Evolutionary conservation across 2,113 vertebrate genomes (phyloP).

Genomic region (Actinemys pallida): DNA sequence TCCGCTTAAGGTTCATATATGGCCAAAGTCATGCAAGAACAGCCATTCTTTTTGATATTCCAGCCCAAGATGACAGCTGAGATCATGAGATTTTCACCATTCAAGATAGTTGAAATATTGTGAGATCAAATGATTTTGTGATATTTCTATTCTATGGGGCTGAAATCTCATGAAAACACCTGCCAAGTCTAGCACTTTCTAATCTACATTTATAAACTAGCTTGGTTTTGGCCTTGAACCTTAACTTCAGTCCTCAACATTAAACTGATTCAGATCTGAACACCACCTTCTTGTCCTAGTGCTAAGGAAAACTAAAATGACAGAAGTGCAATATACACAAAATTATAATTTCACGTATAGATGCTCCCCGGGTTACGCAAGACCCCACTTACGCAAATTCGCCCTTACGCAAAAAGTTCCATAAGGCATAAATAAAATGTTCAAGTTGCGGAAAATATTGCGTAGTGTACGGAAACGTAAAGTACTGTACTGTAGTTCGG

Average conservation of each 20-base stretch:
- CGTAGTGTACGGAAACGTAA: too few species aligned
- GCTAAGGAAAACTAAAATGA: not conserved
- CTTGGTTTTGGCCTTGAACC: not conserved
- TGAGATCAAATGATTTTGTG: not conserved
- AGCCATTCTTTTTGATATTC: not conserved
- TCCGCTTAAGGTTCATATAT: not conserved
- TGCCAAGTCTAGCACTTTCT: not conserved
- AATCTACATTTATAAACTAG: not conserved
- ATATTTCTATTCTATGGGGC: not conserved
- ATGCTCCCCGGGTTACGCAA: too few species aligned
- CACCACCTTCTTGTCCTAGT: not conserved
- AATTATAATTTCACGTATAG: not conserved
- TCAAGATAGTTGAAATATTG: not conserved
- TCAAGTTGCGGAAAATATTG: too few species aligned
- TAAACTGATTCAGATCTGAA: not conserved
- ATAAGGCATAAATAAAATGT: too few species aligned
- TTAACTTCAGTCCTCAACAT: not conserved
- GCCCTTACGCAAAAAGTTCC: too few species aligned
- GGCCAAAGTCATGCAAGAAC: not conserved
- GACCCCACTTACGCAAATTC: too few species aligned
- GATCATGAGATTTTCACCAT: not conserved
- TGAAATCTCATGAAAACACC: not conserved
- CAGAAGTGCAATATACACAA: not conserved
- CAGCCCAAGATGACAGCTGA: not conserved
- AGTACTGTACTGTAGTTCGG: too few species aligned